Conservation (phyloP, 2,888 invertebrate genomes). For the Epinotia demarniana region DNA sequence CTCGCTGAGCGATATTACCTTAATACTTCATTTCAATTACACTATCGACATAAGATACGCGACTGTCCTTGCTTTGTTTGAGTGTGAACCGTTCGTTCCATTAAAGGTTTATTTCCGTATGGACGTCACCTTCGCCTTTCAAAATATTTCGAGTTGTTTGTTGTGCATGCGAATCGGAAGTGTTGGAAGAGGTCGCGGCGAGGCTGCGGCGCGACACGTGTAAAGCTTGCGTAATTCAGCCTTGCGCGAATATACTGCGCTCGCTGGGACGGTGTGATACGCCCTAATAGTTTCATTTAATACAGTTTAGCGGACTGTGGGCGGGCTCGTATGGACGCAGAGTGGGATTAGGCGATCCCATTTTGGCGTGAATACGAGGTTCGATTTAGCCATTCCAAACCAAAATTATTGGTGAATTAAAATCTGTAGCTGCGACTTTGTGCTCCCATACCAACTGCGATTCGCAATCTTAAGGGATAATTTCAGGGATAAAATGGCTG, state of each 20-base stretch:
- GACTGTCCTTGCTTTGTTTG: slow-evolving; percentile 37
- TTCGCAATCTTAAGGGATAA: too few species aligned
- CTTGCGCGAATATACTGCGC: slow-evolving; percentile 76
- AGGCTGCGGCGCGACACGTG: slow-evolving; percentile 65
- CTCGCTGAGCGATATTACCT: not conserved
- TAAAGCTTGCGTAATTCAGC: slow-evolving; percentile 78
- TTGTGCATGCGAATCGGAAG: slow-evolving; percentile 82
- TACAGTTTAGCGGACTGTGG: slow-evolving; percentile 30
- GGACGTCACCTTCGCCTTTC: slow-evolving; percentile 72
- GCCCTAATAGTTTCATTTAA: slow-evolving; percentile 48
- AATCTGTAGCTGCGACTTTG: not conserved
- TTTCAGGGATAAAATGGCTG: too few species aligned
- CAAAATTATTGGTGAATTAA: not conserved
- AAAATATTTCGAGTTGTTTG: slow-evolving; percentile 65
- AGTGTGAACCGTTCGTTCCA: slow-evolving; percentile 33
- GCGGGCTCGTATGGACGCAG: not conserved
- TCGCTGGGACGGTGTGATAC: slow-evolving; percentile 53
- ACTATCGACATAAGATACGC: slow-evolving; percentile 16
- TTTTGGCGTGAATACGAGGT: not conserved
- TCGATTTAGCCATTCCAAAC: not conserved
- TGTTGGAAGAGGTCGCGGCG: slow-evolving; percentile 75
- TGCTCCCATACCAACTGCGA: not conserved
- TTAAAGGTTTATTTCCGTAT: slow-evolving; percentile 63
- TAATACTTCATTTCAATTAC: not conserved
- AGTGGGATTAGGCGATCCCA: not conserved